These are phyloP conservation scores for Eueides isabella DNA, from an alignment of 1,140 invertebrate species.

Conservation along the genomic window DNA sequence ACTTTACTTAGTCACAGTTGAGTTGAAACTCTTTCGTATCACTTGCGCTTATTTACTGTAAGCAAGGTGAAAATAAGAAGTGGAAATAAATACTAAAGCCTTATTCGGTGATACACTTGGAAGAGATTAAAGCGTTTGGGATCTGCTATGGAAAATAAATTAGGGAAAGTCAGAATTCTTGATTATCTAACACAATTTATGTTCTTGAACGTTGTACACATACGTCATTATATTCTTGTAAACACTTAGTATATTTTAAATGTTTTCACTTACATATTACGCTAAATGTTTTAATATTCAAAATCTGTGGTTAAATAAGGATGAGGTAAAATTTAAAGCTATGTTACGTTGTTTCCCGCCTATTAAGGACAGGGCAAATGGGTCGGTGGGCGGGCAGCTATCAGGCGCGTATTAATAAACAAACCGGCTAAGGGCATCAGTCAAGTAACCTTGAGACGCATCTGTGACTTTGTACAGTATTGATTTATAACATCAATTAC, in stretches of 20 bases:
- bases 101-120: slow-evolving; percentile 73
- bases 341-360: slow-evolving; percentile 58
- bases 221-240: background rate
- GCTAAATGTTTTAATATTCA: background rate
- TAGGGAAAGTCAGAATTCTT: slow-evolving; percentile 57
- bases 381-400: slow-evolving; percentile 57
- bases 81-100: slow-evolving; percentile 76
- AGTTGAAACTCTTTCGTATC: slow-evolving; percentile 45
- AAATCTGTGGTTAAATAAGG: background rate
- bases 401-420: slow-evolving; percentile 76
- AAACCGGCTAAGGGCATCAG: slow-evolving; percentile 68
- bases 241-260: background rate
- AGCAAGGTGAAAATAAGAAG: slow-evolving; percentile 79
- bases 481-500: background rate
- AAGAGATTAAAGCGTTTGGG: slow-evolving; percentile 78
- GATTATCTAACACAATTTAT: slow-evolving; percentile 57
- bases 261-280: background rate
- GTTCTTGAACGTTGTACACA: slow-evolving; percentile 46
- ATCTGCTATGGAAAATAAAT: slow-evolving; percentile 70
- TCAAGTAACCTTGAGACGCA: slow-evolving; percentile 49
- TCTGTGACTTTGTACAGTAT: slow-evolving; percentile 7
- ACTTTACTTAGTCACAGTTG: slow-evolving; percentile 40
- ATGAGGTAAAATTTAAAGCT: slow-evolving; percentile 64
- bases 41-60: slow-evolving; percentile 64
- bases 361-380: slow-evolving; percentile 67